A percentile compares a stretch with the other conserved stretches of the same genome.
These are phyloP conservation scores for Zalophus californianus DNA, from an alignment of 2,797 vertebrate genomes.

Conservation along the genomic window DNA sequence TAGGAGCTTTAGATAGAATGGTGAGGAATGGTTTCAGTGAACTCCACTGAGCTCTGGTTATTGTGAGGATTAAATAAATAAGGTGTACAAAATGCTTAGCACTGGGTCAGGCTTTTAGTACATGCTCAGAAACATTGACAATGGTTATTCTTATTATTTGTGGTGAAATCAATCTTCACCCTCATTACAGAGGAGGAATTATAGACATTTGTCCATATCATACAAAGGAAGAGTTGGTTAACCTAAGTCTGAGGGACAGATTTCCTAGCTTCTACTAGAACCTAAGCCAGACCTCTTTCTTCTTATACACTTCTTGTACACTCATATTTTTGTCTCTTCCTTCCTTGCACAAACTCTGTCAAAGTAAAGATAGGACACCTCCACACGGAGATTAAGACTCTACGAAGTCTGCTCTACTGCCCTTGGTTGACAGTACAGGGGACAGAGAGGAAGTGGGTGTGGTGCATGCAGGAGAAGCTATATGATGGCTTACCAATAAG, in stretches of 20 bases:
- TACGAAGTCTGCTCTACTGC: background rate
- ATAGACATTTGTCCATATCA: background rate
- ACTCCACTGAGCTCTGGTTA: background rate
- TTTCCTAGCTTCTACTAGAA: background rate
- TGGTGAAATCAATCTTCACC: background rate
- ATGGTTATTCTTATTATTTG: conserved; percentile 33
- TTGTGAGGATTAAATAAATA: conserved; percentile 19
- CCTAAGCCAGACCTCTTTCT: background rate
- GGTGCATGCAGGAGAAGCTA: background rate
- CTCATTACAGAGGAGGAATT: background rate
- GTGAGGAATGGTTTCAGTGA: background rate
- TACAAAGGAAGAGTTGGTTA: background rate
- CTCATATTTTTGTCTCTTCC: background rate
- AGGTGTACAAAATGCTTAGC: background rate
- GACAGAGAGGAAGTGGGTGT: background rate
- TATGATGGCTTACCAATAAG: background rate
- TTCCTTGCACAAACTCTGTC: background rate
- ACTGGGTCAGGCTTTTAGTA: background rate
- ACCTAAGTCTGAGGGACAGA: background rate
- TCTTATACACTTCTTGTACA: background rate
- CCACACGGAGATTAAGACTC: background rate
- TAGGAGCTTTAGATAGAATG: background rate
- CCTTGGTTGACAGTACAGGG: background rate
- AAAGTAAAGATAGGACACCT: background rate
- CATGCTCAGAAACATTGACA: background rate